Percentiles rank a stretch among this genome's conserved stretches.
These are phyloP conservation scores for Dicycla oo DNA, from an alignment of 2,888 invertebrate genomes.

Conservation along the genomic window DNA sequence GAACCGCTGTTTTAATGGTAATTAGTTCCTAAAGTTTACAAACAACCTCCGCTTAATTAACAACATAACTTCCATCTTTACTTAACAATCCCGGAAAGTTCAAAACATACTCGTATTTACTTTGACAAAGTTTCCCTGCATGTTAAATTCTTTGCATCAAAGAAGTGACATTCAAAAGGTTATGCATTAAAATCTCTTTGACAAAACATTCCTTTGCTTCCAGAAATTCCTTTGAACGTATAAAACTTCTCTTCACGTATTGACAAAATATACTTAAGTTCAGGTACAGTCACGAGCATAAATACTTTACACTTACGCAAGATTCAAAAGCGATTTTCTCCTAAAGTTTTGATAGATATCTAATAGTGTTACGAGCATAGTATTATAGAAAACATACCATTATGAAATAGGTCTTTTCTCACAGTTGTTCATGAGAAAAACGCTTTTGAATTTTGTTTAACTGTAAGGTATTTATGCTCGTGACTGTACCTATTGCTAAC, in stretches of 20 bases:
- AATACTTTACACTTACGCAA: not conserved
- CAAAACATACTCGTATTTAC: slow-evolving; percentile 14
- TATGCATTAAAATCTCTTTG: slow-evolving; percentile 16
- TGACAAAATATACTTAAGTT: slow-evolving; percentile 28
- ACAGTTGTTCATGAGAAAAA: not conserved
- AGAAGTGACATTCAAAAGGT: slow-evolving; percentile 19
- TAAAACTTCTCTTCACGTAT: slow-evolving; percentile 8
- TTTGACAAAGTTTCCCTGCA: slow-evolving; percentile 2
- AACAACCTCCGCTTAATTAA: not conserved
- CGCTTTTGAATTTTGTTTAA: not conserved
- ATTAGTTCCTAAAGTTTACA: not conserved
- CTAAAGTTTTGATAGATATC: not conserved
- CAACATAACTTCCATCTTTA: not conserved
- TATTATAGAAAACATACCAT: too few species aligned
- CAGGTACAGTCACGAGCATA: not conserved
- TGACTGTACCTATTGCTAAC: not conserved
- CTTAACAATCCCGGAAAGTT: not conserved
- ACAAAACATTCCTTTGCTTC: slow-evolving; percentile 3
- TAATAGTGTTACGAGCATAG: not conserved
- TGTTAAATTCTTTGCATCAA: slow-evolving; percentile 23
- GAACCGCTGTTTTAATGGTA: too few species aligned
- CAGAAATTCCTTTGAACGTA: slow-evolving; percentile 20
- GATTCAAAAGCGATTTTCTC: not conserved
- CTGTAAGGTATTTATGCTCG: not conserved
- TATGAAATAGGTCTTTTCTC: not conserved